A percentile compares a stretch with the other conserved stretches of the same genome.
phyloP scores from a whole-genome alignment of 64 coral and sea anemone species.

The Dendrophyllia cribrosa region DNA sequence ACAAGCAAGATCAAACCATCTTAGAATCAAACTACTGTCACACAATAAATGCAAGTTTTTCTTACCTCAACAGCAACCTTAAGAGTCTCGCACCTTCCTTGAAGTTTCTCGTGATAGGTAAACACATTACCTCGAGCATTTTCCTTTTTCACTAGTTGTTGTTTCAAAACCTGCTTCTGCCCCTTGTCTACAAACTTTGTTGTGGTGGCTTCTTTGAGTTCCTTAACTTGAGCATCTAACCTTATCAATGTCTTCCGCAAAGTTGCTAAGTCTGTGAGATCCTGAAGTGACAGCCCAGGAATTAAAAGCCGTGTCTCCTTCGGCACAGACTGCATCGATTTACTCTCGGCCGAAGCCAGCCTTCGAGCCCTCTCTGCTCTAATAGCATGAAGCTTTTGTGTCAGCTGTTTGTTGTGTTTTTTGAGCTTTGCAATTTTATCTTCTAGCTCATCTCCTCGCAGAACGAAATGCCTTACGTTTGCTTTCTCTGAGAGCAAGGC shows the following conservation, averaged over 20 bases:
- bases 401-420: constrained; percentile 69
- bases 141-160: constrained; percentile 85
- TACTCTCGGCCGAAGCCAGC: constrained; percentile 52
- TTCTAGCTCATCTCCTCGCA: constrained; percentile 87
- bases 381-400: constrained; percentile 36
- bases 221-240: constrained; percentile 73
- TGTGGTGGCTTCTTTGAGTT: constrained; percentile 69
- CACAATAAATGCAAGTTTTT: background rate
- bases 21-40: too few species aligned
- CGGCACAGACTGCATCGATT: constrained; percentile 43
- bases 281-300: constrained; percentile 82
- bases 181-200: constrained; percentile 83
- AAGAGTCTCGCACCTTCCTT: constrained; percentile 77
- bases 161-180: constrained; percentile 73
- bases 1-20: too few species aligned
- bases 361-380: constrained; percentile 45
- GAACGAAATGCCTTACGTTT: constrained; percentile 74
- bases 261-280: constrained; percentile 78
- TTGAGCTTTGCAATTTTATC: constrained; percentile 79
- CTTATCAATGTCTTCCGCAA: constrained; percentile 62
- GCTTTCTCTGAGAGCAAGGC: constrained; percentile 83
- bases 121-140: constrained; percentile 42
- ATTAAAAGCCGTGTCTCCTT: constrained; percentile 75
- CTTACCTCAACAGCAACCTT: constrained; percentile 97
- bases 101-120: constrained; percentile 55